These are phyloP conservation scores for Acheta domesticus DNA, from an alignment of 2,888 invertebrate genomes.

Conservation along the genomic window DNA sequence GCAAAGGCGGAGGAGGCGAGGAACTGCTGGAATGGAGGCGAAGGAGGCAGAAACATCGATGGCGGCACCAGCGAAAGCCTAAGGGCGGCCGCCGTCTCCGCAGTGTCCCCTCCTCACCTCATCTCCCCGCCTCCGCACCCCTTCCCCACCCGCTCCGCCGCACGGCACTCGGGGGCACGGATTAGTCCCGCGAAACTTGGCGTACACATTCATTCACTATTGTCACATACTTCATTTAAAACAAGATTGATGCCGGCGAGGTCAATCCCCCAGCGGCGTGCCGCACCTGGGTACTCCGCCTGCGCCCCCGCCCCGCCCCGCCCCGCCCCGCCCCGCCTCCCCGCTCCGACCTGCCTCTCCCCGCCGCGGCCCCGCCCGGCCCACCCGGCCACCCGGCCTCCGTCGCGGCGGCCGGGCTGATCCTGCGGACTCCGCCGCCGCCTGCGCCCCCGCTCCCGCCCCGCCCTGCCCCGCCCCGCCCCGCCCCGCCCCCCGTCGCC, in stretches of 20 bases:
- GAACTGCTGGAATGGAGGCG: no score
- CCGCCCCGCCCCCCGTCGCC: not conserved
- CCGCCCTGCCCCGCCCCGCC: not conserved
- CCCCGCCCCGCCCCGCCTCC: not conserved
- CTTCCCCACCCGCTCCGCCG: not conserved
- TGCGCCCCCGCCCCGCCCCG: not conserved
- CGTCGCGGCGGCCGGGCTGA: not conserved
- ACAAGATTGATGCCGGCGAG: constrained; percentile 18
- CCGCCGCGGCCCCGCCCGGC: not conserved
- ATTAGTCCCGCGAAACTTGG: constrained; percentile 18
- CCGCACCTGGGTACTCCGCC: not conserved
- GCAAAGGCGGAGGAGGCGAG: no score
- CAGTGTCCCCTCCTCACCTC: not conserved
- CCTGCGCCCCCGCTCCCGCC: not conserved
- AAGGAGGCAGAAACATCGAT: no score
- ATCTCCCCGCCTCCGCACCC: not conserved
- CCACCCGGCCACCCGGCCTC: not conserved
- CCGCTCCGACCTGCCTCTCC: not conserved
- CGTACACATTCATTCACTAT: constrained; percentile 18
- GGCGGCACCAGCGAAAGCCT: no score
- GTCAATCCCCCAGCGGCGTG: constrained; percentile 5
- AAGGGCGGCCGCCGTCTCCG: not conserved
- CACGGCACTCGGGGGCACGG: not conserved
- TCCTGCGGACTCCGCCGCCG: not conserved
- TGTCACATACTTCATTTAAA: constrained; percentile 18